Percentiles rank a stretch among this genome's conserved stretches.
Evolutionary conservation across 64 coral and sea anemone genomes (phyloP).

Genomic region (Dendrophyllia cribrosa): DNA sequence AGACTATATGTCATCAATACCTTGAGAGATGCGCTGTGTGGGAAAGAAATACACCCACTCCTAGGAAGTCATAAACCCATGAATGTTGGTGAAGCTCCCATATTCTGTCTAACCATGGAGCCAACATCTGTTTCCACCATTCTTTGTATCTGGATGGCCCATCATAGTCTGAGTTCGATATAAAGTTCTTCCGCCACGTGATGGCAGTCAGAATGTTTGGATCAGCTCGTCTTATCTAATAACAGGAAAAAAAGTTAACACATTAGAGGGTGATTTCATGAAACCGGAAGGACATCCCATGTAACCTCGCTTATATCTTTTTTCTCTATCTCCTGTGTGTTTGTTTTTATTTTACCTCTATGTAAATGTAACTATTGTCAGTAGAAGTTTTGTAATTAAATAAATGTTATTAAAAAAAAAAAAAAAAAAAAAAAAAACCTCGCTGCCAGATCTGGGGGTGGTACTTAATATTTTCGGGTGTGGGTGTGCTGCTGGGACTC

Average conservation of each 20-base stretch:
- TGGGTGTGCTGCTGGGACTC: too few species aligned
- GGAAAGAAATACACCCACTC: conserved; percentile 77
- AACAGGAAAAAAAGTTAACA: not conserved
- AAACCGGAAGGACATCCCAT: too few species aligned
- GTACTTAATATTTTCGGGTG: too few species aligned
- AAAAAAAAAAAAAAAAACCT: too few species aligned
- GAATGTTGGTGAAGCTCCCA: conserved; percentile 92
- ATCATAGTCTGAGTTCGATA: conserved; percentile 22
- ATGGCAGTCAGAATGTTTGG: conserved; percentile 85
- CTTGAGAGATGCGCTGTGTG: conserved; percentile 79
- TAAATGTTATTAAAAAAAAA: too few species aligned
- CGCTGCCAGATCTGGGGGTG: too few species aligned
- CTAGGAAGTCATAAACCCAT: conserved; percentile 91
- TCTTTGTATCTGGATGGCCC: conserved; percentile 69
- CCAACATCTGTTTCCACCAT: conserved; percentile 71
- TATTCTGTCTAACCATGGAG: conserved; percentile 84
- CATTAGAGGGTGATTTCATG: too few species aligned
- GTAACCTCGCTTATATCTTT: too few species aligned
- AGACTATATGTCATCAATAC: conserved; percentile 22
- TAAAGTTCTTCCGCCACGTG: conserved; percentile 85
- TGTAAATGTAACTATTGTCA: too few species aligned
- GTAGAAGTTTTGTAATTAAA: too few species aligned
- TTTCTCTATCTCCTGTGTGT: too few species aligned
- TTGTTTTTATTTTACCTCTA: too few species aligned
- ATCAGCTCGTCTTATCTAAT: conserved; percentile 81